phyloP scores from a whole-genome alignment of 1,140 invertebrate species.

The Pinna nobilis region DNA sequence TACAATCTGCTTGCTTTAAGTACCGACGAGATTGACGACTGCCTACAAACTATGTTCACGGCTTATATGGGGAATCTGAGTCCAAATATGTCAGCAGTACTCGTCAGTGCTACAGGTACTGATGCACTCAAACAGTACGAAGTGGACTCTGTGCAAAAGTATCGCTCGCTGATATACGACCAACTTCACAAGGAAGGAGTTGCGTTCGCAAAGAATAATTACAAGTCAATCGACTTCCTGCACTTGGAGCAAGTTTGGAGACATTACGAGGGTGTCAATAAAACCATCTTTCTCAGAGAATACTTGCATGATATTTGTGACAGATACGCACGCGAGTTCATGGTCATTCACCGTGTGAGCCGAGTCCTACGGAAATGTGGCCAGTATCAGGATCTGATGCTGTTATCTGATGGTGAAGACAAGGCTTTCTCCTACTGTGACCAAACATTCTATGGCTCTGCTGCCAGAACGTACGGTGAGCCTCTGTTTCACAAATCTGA shows the following conservation, averaged over 20 bases:
- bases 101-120: constrained; percentile 65
- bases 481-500: constrained; percentile 61
- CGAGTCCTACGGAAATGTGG: constrained; percentile 68
- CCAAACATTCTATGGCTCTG: constrained; percentile 53
- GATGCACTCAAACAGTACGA: constrained; percentile 60
- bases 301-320: constrained; percentile 65
- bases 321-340: constrained; percentile 64
- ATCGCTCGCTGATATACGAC: constrained; percentile 60
- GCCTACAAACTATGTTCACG: constrained; percentile 64
- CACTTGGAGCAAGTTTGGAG: constrained; percentile 60
- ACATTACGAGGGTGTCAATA: constrained; percentile 52
- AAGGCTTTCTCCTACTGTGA: constrained; percentile 65
- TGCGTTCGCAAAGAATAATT: constrained; percentile 52
- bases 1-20: constrained; percentile 66
- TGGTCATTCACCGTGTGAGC: constrained; percentile 67
- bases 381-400: constrained; percentile 70
- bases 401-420: constrained; percentile 64
- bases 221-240: constrained; percentile 45
- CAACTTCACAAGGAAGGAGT: constrained; percentile 61
- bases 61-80: constrained; percentile 67
- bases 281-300: constrained; percentile 55
- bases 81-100: constrained; percentile 58
- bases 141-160: constrained; percentile 55
- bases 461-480: constrained; percentile 54
- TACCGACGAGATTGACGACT: constrained; percentile 66